phyloP scores from a whole-genome alignment of 2,888 invertebrate species.

The Tyria jacobaeae region DNA sequence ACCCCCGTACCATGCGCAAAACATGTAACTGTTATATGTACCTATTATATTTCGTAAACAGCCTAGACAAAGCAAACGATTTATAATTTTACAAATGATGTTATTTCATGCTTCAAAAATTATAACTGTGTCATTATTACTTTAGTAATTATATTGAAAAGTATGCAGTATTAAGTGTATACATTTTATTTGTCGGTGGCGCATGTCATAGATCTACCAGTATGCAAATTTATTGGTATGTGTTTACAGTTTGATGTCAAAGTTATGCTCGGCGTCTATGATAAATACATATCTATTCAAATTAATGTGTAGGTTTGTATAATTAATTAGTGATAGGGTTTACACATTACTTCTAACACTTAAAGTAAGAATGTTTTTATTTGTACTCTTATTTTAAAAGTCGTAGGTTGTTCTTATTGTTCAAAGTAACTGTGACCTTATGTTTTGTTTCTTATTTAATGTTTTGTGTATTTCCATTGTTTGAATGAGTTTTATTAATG shows the following conservation, averaged over 20 bases:
- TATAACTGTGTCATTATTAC: constrained; percentile 42
- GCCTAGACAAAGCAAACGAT: constrained; percentile 1
- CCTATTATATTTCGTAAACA: constrained; percentile 3
- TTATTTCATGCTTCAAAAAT: constrained; percentile 46
- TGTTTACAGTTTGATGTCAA: constrained; percentile 22
- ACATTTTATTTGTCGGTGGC: constrained; percentile 22
- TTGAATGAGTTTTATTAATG: too few species aligned
- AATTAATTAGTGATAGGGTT: background rate
- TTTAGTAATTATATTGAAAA: constrained; percentile 29
- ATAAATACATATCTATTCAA: constrained; percentile 4
- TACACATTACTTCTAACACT: background rate
- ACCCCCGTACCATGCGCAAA: too few species aligned
- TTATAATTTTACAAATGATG: constrained; percentile 6
- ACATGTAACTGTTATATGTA: background rate
- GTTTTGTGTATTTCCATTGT: too few species aligned
- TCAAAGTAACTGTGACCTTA: background rate
- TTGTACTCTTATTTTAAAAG: background rate
- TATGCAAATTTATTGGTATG: constrained; percentile 26
- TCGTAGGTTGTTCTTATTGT: background rate
- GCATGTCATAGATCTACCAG: constrained; percentile 39
- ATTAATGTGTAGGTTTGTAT: background rate
- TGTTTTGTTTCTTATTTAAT: background rate
- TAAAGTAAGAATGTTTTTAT: background rate
- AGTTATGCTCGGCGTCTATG: constrained; percentile 8
- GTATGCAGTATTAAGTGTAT: constrained; percentile 19